Base-by-base conservation (phyloP, 2,888 invertebrate genomes). In the Acanthosepion lycidas region DNA sequence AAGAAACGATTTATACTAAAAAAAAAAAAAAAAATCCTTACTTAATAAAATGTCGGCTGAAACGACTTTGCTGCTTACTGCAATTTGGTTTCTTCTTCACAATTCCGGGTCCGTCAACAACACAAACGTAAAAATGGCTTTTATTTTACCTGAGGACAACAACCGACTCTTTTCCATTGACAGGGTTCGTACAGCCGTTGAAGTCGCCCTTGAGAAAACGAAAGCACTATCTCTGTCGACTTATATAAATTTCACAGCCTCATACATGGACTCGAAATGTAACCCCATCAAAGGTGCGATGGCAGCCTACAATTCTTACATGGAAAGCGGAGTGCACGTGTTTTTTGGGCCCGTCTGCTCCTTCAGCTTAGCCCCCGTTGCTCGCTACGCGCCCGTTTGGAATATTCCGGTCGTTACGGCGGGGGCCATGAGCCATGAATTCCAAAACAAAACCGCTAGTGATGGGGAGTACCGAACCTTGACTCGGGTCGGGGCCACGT, bases 311-410 rank as follows among this genome's bases (percentile, higher is more conserved):
- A 95, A 96, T 93, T 96, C 96, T 51, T 96, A 96, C 95, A 95
- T 96, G 94, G 94, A 95, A 23, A 95, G 95, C 3, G 94, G 95
- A 12, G 96, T 96, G 12, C 95, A 96, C 94, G 96, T 96, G 23
- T 97, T 97, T 94, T 95, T 97, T 53, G 97, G 97, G 0, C 97
- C 97, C 0, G 96, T 96, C 5, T 97, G 97, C 95, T 97, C 97
- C 95, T 97, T 99, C 92, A 99, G 99, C 6, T 97, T 99, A 96
- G 99, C 99, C 96, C 99, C 99, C 0, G 99, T 99, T 3, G 99
- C 99, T 9, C 98, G 99, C 95, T 98, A 99, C 94, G 98, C 99
- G 0, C 98, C 99, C 5, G 99, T 98, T 97, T 99, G 99, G 99
- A 99, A 99, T 97, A 98, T 98, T 0, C 99, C 99, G 0, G 98